Conservation (phyloP, 2,797 vertebrate genomes). For the Micromesistius poutassou region DNA sequence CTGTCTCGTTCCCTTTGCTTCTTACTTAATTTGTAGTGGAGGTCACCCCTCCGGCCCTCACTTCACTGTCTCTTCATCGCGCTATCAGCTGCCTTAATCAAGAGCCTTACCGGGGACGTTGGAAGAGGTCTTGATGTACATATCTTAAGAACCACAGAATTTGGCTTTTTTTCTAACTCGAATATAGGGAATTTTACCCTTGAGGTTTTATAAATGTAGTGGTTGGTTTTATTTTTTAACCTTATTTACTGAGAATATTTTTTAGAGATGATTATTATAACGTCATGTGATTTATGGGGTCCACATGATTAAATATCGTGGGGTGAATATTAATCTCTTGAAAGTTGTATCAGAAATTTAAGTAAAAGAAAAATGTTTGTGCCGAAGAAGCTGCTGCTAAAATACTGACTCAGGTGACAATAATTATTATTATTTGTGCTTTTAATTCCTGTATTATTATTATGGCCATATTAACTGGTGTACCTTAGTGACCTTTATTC, state of each 20-base stretch:
- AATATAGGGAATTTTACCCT: too few species aligned
- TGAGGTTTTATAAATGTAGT: too few species aligned
- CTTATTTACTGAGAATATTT: constrained; percentile 38
- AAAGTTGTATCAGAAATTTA: constrained; percentile 17
- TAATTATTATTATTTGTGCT: neutral
- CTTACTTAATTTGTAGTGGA: neutral
- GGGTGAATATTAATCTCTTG: constrained; percentile 15
- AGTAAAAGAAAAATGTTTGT: neutral
- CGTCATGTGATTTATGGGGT: neutral
- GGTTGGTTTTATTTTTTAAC: neutral
- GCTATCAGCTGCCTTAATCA: neutral
- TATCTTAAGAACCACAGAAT: neutral
- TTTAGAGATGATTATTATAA: neutral
- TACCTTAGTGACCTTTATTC: neutral
- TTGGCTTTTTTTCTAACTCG: neutral
- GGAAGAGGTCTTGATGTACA: neutral
- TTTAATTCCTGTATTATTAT: constrained; percentile 15
- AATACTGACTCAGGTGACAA: constrained; percentile 48
- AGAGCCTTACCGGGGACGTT: neutral
- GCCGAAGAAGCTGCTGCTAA: constrained; percentile 16
- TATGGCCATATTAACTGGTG: constrained; percentile 11
- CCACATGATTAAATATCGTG: neutral
- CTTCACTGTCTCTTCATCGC: neutral
- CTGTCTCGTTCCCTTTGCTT: neutral
- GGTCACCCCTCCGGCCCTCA: neutral